These are phyloP conservation scores for Adelosebastes latens DNA, from an alignment of 2,797 vertebrate genomes.

Conservation along the genomic window DNA sequence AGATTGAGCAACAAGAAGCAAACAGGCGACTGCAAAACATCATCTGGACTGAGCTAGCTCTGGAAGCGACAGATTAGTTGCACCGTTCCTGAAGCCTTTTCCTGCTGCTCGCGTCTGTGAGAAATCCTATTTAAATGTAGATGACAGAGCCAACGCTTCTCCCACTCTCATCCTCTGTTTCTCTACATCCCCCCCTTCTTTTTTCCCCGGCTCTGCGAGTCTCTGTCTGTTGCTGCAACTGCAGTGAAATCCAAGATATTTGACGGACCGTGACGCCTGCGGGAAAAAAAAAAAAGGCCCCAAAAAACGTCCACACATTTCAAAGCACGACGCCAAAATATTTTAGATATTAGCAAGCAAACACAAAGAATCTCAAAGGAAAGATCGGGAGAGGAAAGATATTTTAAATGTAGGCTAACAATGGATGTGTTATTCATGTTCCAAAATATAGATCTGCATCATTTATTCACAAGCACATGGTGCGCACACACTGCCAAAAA, in stretches of 20 bases:
- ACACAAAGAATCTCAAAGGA: neutral
- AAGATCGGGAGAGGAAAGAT: conserved; percentile 9
- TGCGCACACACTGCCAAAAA: neutral
- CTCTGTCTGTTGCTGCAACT: conserved; percentile 43
- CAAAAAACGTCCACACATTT: neutral
- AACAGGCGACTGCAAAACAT: conserved; percentile 9
- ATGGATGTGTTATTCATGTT: conserved; percentile 43
- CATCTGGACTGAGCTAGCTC: neutral
- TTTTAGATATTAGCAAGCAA: neutral
- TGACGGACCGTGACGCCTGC: conserved; percentile 34
- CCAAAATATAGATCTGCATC: conserved; percentile 28
- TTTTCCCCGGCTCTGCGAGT: neutral
- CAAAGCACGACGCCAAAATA: neutral
- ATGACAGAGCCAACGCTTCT: conserved; percentile 51
- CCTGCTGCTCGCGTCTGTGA: neutral
- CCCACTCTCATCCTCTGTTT: conserved; percentile 17
- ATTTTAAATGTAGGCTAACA: conserved; percentile 26
- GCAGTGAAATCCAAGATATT: conserved; percentile 60
- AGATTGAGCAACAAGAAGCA: conserved; percentile 37
- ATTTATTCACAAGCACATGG: conserved; percentile 32
- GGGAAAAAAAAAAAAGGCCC: neutral
- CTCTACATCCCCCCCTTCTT: neutral
- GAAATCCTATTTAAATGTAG: conserved; percentile 64
- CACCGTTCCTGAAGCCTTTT: neutral
- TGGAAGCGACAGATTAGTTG: conserved; percentile 8